These are phyloP conservation scores for Hormiphora californensis DNA, from an alignment of 37 sponge, comb jelly and placozoan species.

Conservation along the genomic window DNA sequence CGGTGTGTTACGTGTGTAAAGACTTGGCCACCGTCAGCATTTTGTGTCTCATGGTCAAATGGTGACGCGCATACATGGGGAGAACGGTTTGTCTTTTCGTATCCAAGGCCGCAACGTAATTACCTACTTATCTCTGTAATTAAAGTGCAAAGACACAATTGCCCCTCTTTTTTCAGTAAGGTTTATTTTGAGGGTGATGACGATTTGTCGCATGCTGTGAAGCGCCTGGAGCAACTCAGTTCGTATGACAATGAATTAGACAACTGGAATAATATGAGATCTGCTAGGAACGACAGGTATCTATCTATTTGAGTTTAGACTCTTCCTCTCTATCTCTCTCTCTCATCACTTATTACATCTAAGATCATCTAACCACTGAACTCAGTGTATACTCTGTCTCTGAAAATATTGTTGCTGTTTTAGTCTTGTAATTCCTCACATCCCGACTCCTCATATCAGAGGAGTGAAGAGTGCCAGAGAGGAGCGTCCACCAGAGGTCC, in stretches of 20 bases:
- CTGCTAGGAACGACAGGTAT: background rate
- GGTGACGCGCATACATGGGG: no score
- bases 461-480: slow-evolving; percentile 3
- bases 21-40: no score
- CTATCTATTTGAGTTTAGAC: no score
- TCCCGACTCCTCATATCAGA: background rate
- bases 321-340: no score
- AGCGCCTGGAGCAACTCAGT: background rate
- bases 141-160: no score
- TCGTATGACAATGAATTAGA: slow-evolving; percentile 43
- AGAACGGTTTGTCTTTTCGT: no score
- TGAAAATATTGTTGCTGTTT: background rate
- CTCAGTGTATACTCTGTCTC: background rate
- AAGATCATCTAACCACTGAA: background rate
- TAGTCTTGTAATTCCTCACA: background rate
- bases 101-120: no score
- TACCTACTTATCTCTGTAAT: no score
- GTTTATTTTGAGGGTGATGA: slow-evolving; percentile 26
- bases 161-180: no score
- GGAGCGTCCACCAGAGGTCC: background rate
- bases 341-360: no score
- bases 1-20: no score
- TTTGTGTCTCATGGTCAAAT: no score
- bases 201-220: slow-evolving; percentile 38
- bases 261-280: slow-evolving; percentile 27